These are phyloP conservation scores for Marmota flaviventris DNA, from an alignment of 2,113 vertebrate genomes.

Conservation along the genomic window DNA sequence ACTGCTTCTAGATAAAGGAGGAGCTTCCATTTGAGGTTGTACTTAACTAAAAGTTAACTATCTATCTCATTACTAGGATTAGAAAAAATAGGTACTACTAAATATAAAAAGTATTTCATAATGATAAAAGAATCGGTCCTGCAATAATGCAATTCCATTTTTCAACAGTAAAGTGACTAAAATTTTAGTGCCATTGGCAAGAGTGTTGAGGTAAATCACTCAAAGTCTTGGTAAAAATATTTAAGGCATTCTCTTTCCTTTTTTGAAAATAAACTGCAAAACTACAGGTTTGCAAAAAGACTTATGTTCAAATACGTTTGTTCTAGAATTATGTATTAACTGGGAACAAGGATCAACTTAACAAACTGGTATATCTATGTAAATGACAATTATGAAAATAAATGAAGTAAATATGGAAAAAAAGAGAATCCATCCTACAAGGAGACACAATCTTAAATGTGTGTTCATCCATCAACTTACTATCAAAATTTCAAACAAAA, in stretches of 20 bases:
- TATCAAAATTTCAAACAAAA: slow-evolving; percentile 43
- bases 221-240: not conserved
- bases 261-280: not conserved
- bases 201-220: not conserved
- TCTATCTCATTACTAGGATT: slow-evolving; percentile 5
- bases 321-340: not conserved
- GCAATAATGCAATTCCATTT: not conserved
- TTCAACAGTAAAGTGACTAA: not conserved
- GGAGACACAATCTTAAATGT: not conserved
- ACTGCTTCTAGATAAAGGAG: not conserved
- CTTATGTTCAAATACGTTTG: not conserved
- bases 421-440: not conserved
- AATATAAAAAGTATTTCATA: slow-evolving; percentile 60
- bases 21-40: not conserved
- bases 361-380: not conserved
- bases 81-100: slow-evolving; percentile 50
- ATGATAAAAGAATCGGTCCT: not conserved
- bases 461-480: not conserved
- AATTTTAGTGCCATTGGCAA: not conserved
- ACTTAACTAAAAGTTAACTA: slow-evolving; percentile 30
- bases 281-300: not conserved
- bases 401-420: not conserved
- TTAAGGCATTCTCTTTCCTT: not conserved
- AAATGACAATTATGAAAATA: not conserved
- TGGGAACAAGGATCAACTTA: not conserved